phyloP scores from a whole-genome alignment of 2,113 vertebrate species.

The Chrysemys picta region DNA sequence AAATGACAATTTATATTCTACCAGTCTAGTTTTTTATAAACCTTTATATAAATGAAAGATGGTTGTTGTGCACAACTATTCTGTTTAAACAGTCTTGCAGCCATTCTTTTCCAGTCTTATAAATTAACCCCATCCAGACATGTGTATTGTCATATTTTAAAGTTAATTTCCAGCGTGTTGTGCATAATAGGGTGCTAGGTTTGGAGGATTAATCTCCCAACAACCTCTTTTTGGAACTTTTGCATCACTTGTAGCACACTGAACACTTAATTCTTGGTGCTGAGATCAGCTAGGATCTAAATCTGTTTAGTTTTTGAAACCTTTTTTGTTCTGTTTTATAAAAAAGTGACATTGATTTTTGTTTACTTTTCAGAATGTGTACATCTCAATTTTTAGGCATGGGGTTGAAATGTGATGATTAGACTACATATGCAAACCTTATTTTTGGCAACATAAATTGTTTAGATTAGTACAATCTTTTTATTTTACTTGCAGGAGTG shows the following conservation, averaged over 20 bases:
- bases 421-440: background rate
- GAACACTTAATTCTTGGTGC: background rate
- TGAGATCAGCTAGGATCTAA: background rate
- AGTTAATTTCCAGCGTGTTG: background rate
- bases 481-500: accelerated
- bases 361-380: background rate
- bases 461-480: background rate
- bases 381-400: background rate
- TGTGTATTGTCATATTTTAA: background rate
- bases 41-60: background rate
- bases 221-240: background rate
- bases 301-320: background rate
- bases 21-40: background rate
- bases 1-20: background rate
- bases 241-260: background rate
- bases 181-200: background rate
- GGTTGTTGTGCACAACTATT: too few species aligned
- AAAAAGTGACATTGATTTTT: background rate
- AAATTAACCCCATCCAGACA: background rate
- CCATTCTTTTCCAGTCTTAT: background rate
- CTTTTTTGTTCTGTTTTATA: background rate
- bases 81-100: background rate
- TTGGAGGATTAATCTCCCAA: background rate
- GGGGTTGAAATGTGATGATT: background rate
- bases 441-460: background rate